A percentile compares a stretch with the other conserved stretches of the same genome.
phyloP scores from a whole-genome alignment of 2,113 vertebrate genomes.

The Scortum barcoo region DNA sequence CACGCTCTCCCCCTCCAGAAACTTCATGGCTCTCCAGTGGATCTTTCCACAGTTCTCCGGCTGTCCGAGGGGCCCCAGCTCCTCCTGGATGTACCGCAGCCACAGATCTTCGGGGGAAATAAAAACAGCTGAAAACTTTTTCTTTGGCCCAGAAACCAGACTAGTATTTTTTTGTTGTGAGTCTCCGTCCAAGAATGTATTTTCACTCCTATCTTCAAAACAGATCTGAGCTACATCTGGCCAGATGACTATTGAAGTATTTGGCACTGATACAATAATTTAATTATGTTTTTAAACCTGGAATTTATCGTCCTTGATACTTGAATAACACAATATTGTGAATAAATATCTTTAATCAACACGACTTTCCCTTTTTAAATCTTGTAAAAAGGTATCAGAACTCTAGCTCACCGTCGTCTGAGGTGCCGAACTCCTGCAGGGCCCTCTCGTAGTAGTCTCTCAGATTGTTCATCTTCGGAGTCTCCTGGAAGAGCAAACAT shows the following conservation, averaged over 20 bases:
- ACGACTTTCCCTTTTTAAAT: not conserved
- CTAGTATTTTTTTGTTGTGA: too few relatives aligned
- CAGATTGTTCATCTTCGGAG: slow-evolving; percentile 88
- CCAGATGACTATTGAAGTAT: not conserved
- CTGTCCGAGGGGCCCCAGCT: slow-evolving; percentile 87
- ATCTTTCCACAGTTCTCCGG: slow-evolving; percentile 91
- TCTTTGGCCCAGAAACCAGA: not conserved
- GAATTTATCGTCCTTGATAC: not conserved
- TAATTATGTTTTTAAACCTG: not conserved
- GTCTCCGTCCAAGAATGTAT: not conserved
- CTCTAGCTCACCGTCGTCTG: slow-evolving; percentile 87
- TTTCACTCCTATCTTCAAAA: not conserved
- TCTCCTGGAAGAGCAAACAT: slow-evolving; percentile 82
- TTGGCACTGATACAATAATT: not conserved
- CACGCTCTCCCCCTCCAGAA: slow-evolving; percentile 88
- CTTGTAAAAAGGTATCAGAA: not conserved
- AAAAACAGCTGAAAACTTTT: not conserved
- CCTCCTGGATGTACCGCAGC: slow-evolving; percentile 94
- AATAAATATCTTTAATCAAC: slow-evolving; percentile 31
- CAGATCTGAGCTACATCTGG: not conserved
- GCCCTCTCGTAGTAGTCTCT: slow-evolving; percentile 95
- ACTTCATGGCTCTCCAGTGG: slow-evolving; percentile 97
- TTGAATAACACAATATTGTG: slow-evolving; percentile 1
- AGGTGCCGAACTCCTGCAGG: slow-evolving; percentile 92
- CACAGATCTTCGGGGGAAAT: slow-evolving; percentile 87